Conservation (phyloP, 2,113 vertebrate species). For the Cyprinodon tularosa region DNA sequence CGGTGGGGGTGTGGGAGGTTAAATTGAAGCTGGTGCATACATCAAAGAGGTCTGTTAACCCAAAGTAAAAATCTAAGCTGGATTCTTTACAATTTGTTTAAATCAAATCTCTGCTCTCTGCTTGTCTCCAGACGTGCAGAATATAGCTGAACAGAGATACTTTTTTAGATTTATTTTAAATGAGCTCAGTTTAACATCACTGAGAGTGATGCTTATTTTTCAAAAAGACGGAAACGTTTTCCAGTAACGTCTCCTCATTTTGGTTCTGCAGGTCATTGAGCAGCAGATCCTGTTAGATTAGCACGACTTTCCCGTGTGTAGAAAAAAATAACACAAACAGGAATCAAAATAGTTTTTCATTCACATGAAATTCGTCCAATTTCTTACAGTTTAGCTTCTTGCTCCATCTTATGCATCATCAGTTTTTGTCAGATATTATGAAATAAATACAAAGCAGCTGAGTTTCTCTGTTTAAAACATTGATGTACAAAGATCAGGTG, state of each 20-base stretch:
- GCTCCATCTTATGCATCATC: too few relatives aligned
- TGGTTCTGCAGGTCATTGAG: neutral
- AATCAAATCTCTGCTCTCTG: neutral
- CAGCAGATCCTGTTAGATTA: too few relatives aligned
- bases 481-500: too few relatives aligned
- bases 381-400: too few relatives aligned
- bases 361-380: too few relatives aligned
- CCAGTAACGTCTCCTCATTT: neutral
- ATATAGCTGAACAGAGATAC: neutral
- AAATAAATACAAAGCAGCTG: too few relatives aligned
- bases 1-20: neutral
- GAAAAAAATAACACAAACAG: too few relatives aligned
- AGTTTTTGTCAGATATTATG: too few relatives aligned
- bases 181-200: neutral
- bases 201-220: neutral
- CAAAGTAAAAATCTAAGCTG: neutral
- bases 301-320: too few relatives aligned
- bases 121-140: neutral
- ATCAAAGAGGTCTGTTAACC: neutral
- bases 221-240: neutral
- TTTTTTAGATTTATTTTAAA: too few relatives aligned
- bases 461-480: too few relatives aligned
- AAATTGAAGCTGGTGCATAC: neutral
- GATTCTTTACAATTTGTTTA: neutral
- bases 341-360: too few relatives aligned